phyloP scores from a whole-genome alignment of 2,113 vertebrate species.

The Todiramphus chloris region DNA sequence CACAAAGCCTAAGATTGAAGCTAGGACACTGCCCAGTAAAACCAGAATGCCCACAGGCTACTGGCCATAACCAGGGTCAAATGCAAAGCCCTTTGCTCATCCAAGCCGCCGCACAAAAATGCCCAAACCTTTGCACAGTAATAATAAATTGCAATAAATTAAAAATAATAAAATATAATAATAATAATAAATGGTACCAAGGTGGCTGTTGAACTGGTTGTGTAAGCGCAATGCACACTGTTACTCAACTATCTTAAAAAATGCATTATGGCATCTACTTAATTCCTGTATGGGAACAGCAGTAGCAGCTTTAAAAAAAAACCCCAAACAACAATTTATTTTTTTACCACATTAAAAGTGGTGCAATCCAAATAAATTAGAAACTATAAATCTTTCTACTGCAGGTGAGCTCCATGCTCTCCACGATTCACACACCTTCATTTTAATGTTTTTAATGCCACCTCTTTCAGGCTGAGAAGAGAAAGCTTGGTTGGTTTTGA shows the following conservation, averaged over 20 bases:
- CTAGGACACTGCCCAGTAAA: not conserved
- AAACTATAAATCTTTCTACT: not conserved
- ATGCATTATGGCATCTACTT: not conserved
- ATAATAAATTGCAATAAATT: no score
- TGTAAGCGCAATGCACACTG: not conserved
- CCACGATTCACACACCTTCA: not conserved
- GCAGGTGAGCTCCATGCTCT: not conserved
- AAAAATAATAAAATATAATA: no score
- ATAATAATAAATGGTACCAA: not conserved
- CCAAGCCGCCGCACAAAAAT: not conserved
- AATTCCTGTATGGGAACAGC: not conserved
- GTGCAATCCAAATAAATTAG: not conserved
- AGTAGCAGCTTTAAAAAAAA: not conserved
- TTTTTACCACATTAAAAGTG: not conserved
- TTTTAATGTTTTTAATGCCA: not conserved
- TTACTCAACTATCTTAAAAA: not conserved
- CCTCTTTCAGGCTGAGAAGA: not conserved
- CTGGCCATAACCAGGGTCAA: accelerated
- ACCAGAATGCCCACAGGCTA: not conserved
- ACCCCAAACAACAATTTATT: not conserved
- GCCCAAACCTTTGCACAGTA: not conserved
- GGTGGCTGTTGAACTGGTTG: not conserved
- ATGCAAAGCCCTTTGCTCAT: not conserved
- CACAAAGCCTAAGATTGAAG: not conserved
- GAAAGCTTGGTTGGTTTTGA: not conserved